Evolutionary conservation across 2,888 invertebrate species (phyloP), one percentile per base, ranked within the genome.

Genomic region (Helleia helle): DNA sequence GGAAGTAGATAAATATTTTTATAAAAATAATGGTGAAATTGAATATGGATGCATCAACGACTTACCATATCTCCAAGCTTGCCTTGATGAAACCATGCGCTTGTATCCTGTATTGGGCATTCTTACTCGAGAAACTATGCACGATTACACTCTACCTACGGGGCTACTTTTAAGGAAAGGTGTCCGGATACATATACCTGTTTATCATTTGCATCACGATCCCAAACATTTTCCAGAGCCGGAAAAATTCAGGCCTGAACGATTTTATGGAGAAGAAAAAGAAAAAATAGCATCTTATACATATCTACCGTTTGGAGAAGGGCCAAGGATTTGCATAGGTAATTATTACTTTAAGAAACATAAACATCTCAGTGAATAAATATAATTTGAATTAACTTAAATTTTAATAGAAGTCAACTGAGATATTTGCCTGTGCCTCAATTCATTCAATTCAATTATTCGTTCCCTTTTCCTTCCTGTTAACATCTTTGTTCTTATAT

Each of bases 231-330:
- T 71, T 42, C 65, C 70, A 0, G 62, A 77, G 0, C 79, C 79
- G 0, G 59, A 73, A 3, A 28, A 50, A 40, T 81, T 51, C 40
- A 49, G 44, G 0, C 80, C 80, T 0, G 74, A 77, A 34, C 50
- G 80, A 15, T 79, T 79, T 46, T 43, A 67, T 1, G 54, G 53
- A 0, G 66, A 64, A 1, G 55, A 65, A 11, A 74, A 56, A 36
- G 40, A 48, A 0, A 55, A 62, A n/a, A 57, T 77, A 1, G 63
- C 46, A 11, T 71, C 67, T 0, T 75, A 63, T 37, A 71, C 69
- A 0, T 79, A 68, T 43, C 48, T 75, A 36, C 75, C 79, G 0
- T 81, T 77, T 42, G 79, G 80, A 8, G 77, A 72, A 44, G 77
- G 77, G 1, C 72, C 65, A 0, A 62, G 77, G 42, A 54, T 63